A percentile compares a stretch with the other conserved stretches of the same genome.
phyloP scores from a whole-genome alignment of 2,113 vertebrate genomes.

The Rallus limicola region DNA sequence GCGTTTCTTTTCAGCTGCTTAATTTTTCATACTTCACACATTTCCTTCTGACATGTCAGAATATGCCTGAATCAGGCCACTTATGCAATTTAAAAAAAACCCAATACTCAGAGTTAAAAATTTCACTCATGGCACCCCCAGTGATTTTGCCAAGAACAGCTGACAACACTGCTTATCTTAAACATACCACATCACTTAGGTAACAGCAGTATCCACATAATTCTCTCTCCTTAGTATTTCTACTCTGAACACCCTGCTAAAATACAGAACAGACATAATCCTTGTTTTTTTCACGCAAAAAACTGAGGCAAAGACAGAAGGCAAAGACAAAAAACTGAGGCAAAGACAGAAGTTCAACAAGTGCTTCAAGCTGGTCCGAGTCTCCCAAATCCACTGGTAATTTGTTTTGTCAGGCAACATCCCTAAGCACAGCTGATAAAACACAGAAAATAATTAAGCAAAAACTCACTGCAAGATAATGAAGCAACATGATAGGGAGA shows the following conservation, averaged over 20 bases:
- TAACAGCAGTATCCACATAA: neutral
- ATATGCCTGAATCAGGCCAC: neutral
- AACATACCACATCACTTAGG: constrained; percentile 19
- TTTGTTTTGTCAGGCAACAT: constrained; percentile 27
- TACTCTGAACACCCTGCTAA: neutral
- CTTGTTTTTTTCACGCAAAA: neutral
- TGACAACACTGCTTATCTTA: constrained; percentile 27
- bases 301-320: constrained; percentile 14
- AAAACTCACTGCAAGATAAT: neutral
- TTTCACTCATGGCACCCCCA: neutral
- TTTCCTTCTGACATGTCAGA: neutral
- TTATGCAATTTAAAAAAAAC: neutral
- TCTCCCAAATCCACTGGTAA: neutral
- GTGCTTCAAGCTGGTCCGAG: neutral
- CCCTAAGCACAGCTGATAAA: constrained; percentile 24
- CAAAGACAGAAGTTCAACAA: constrained; percentile 31
- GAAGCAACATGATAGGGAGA: neutral
- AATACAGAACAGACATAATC: neutral
- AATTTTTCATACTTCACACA: neutral
- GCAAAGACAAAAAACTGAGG: neutral
- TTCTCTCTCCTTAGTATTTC: neutral
- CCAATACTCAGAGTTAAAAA: neutral
- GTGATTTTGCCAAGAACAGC: constrained; percentile 25
- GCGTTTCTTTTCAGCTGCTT: neutral
- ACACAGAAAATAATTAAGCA: constrained; percentile 27